Conservation (phyloP, 1,140 invertebrate species). For the Diploscapter pachys region DNA sequence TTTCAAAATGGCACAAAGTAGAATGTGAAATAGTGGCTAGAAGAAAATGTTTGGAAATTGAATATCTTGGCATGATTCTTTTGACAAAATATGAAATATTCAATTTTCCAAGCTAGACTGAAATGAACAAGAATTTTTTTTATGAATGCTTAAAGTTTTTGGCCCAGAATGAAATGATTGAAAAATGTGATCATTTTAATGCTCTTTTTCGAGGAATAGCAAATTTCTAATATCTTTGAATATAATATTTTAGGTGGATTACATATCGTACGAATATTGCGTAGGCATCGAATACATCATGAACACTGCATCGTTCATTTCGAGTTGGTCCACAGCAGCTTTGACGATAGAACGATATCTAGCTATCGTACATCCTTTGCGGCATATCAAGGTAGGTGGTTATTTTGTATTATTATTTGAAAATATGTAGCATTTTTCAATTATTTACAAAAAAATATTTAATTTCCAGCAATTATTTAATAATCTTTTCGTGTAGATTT, state of each 20-base stretch:
- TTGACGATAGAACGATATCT: conserved; percentile 56
- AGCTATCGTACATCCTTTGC: conserved; percentile 52
- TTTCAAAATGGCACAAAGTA: no score
- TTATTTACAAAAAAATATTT: neutral
- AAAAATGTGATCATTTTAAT: neutral
- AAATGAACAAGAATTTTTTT: no score
- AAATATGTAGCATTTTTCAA: conserved; percentile 2
- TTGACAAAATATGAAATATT: no score
- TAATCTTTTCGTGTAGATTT: neutral
- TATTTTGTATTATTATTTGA: neutral
- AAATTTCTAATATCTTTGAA: conserved; percentile 5
- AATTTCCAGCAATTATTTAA: neutral
- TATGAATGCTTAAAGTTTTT: neutral
- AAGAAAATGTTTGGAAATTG: neutral
- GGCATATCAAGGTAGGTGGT: conserved; percentile 49
- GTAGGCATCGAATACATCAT: conserved; percentile 56
- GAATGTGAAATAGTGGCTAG: neutral
- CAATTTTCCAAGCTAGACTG: no score
- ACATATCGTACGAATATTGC: conserved; percentile 46
- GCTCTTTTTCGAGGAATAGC: neutral
- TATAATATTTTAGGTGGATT: conserved; percentile 45
- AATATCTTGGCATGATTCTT: no score
- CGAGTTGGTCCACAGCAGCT: conserved; percentile 55
- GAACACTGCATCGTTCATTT: conserved; percentile 51
- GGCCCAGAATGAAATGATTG: neutral